A percentile compares a stretch with the other conserved stretches of the same genome.
Conservation (phyloP, 2,888 invertebrate genomes). For the Caenorhabditis parvicauda region DNA sequence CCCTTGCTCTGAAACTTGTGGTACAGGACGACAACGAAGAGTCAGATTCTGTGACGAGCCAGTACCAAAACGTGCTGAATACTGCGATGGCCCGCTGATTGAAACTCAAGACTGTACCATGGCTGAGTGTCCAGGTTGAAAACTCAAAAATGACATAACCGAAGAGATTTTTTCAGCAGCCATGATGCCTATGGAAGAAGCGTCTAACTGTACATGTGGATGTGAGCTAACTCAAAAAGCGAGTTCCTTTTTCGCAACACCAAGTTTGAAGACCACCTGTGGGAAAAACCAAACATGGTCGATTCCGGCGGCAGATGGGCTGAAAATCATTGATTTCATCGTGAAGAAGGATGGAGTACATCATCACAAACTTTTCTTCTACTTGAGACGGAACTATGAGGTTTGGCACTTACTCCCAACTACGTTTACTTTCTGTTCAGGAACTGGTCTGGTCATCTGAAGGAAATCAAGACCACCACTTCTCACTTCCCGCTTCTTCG, state of each 20-base stretch:
- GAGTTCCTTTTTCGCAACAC: slow-evolving; percentile 44
- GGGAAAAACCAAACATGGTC: slow-evolving; percentile 38
- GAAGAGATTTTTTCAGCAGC: slow-evolving; percentile 28
- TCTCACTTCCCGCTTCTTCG: slow-evolving; percentile 29
- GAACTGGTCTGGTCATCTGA: slow-evolving; percentile 43
- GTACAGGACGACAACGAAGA: slow-evolving; percentile 38
- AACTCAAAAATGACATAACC: not conserved
- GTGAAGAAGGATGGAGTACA: slow-evolving; percentile 27
- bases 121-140: slow-evolving; percentile 33
- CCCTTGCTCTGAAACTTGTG: slow-evolving; percentile 45
- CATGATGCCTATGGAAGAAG: slow-evolving; percentile 20
- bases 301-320: slow-evolving; percentile 11
- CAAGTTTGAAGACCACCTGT: slow-evolving; percentile 21
- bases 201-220: slow-evolving; percentile 46
- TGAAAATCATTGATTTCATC: slow-evolving; percentile 27
- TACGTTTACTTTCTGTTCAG: no score
- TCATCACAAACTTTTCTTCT: slow-evolving; percentile 36
- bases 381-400: slow-evolving; percentile 33
- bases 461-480: slow-evolving; percentile 35
- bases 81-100: slow-evolving; percentile 44
- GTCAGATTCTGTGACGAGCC: slow-evolving; percentile 47
- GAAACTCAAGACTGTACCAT: slow-evolving; percentile 37
- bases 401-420: no score
- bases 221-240: slow-evolving; percentile 31
- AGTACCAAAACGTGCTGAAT: slow-evolving; percentile 41